A percentile compares a stretch with the other conserved stretches of the same genome.
Evolutionary conservation across 1,140 invertebrate species (phyloP).

Genomic region (Watersipora subatra): DNA sequence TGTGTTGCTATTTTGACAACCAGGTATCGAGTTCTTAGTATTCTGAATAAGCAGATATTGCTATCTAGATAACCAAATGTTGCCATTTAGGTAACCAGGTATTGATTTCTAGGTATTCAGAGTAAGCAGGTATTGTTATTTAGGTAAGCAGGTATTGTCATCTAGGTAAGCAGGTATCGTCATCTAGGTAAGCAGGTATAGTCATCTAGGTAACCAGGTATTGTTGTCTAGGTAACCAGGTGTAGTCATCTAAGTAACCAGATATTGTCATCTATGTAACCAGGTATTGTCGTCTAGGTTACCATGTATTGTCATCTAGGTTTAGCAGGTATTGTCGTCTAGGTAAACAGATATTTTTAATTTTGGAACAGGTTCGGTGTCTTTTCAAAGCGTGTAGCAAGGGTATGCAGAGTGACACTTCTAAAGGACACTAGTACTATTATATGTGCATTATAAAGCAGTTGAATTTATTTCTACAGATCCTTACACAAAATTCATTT

Average conservation of each 20-base stretch:
- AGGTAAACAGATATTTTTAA: too few relatives aligned
- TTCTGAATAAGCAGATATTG: neutral
- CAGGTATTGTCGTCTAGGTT: too few relatives aligned
- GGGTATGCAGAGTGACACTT: too few relatives aligned
- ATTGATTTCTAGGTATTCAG: neutral
- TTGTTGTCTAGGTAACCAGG: neutral
- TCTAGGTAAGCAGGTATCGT: neutral
- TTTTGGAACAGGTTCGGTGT: too few relatives aligned
- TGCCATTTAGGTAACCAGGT: neutral
- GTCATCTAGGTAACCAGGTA: neutral
- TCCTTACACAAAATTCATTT: too few relatives aligned
- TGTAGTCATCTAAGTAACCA: neutral
- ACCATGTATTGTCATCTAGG: too few relatives aligned
- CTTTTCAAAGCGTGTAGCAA: too few relatives aligned
- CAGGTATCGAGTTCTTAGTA: neutral
- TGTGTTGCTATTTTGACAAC: neutral
- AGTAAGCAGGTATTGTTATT: neutral
- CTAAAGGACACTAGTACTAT: too few relatives aligned
- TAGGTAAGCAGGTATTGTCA: neutral
- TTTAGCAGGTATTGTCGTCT: too few relatives aligned
- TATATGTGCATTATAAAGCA: too few relatives aligned
- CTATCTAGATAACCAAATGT: neutral
- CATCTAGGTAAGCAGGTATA: neutral
- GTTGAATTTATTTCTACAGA: too few relatives aligned
- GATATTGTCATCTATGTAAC: too few relatives aligned